These are phyloP conservation scores for Oostethus manadensis DNA, from an alignment of 2,113 vertebrate genomes.

Conservation along the genomic window DNA sequence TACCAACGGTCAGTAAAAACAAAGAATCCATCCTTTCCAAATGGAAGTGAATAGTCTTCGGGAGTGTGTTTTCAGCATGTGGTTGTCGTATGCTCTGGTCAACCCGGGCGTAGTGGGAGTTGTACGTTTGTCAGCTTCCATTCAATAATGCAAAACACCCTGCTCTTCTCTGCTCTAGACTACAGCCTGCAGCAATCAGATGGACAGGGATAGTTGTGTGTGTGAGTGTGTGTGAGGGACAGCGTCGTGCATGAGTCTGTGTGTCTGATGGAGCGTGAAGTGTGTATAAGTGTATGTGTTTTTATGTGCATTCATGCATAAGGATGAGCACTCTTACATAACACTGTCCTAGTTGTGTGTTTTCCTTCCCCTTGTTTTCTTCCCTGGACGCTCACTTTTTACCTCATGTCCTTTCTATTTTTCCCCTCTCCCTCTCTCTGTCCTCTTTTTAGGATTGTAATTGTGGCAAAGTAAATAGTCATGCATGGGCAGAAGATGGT, in stretches of 20 bases:
- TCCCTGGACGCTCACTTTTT: conserved; percentile 24
- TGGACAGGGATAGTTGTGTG: conserved; percentile 39
- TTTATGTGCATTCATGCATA: conserved; percentile 67
- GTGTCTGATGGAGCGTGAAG: conserved; percentile 58
- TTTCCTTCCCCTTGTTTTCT: conserved; percentile 45
- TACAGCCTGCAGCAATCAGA: conserved; percentile 65
- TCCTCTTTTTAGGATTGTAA: conserved; percentile 8
- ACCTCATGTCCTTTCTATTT: conserved; percentile 5
- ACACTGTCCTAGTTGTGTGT: conserved; percentile 66
- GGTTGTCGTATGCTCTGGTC: conserved; percentile 22
- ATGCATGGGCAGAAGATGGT: conserved; percentile 14
- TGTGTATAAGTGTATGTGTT: conserved; percentile 51
- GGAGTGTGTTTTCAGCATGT: conserved; percentile 15
- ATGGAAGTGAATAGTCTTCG: conserved; percentile 5
- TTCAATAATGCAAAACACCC: conserved; percentile 70
- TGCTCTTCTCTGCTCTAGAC: conserved; percentile 51
- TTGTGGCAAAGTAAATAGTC: conserved; percentile 1
- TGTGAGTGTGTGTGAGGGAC: conserved; percentile 10
- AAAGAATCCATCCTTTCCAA: neutral
- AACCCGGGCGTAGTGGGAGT: conserved; percentile 31
- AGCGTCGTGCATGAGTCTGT: conserved; percentile 43
- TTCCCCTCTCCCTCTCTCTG: conserved; percentile 5
- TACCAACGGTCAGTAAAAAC: neutral
- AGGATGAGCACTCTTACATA: conserved; percentile 68
- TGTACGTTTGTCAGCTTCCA: conserved; percentile 52